Evolutionary conservation across 1,140 invertebrate species (phyloP), one percentile per base, ranked within the genome.

Genomic region (Littorina saxatilis): DNA sequence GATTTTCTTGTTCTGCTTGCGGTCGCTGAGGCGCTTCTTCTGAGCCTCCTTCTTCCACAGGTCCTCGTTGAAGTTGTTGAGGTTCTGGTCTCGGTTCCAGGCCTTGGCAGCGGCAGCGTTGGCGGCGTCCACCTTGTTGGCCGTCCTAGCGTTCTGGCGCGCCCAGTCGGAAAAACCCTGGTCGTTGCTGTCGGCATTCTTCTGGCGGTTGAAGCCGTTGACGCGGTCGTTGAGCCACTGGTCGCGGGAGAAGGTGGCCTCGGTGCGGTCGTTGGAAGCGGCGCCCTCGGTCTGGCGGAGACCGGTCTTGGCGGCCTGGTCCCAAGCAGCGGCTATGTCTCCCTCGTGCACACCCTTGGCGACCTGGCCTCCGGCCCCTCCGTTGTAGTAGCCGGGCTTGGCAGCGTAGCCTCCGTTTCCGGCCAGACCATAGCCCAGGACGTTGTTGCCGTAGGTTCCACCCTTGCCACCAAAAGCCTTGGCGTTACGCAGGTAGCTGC

Each of bases 211-310:
- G 74, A 47, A 82, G 72, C 73, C 80, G 37, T 63, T 50, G 39
- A 35, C 58, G 37, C 73, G 52, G 63, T 82, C 72, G 80, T 76
- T 82, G 73, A 82, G 73, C 80, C 80, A 82, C 39, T 82, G 52
- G 70, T 82, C 80, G 27, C 40, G 32, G 72, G 23, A 74, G 80
- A 40, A 82, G 80, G 37, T 29, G 61, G 58, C 55, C 80, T 82
- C 63, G 73, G 50, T 74, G 13, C 47, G 27, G 58, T 82, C 73
- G 13, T 66, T 39, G 39, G 20, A 4, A n/a, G 55, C 35, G 39
- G 72, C 73, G 27, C 27, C 29, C 3, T 63, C 73, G 17, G 39
- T 43, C 37, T 82, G 32, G 29, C 72, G 72, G 13, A 82, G 80
- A 15, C 61, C 37, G 32, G 50, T 5, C 52, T 58, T 55, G n/a